Conservation (phyloP, 2,888 invertebrate species). For the Emmelina monodactyla region DNA sequence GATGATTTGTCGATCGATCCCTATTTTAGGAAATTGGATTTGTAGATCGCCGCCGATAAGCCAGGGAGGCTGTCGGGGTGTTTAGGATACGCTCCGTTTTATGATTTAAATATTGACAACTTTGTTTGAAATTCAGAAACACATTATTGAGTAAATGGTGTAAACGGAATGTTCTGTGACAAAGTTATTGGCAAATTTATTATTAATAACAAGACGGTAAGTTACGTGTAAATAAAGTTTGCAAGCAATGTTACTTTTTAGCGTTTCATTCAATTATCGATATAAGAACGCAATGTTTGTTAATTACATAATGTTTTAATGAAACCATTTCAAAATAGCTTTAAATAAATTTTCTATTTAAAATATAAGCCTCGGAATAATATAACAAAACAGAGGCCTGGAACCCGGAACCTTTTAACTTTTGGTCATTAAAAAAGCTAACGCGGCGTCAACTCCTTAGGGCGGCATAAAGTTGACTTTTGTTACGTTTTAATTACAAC, state of each 20-base stretch:
- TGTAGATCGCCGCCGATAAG: constrained; percentile 62
- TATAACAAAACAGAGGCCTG: not conserved
- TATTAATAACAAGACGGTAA: no score
- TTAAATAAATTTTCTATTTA: not conserved
- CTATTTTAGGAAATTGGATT: constrained; percentile 68
- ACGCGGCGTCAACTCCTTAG: constrained; percentile 21
- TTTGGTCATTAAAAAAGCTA: constrained; percentile 4
- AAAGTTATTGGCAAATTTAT: no score
- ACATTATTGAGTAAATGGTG: no score
- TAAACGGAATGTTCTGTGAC: no score
- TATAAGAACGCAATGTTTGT: not conserved
- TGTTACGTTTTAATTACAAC: constrained; percentile 41
- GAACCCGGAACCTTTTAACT: not conserved
- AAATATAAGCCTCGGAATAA: not conserved
- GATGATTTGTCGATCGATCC: constrained; percentile 67
- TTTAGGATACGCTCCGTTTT: not conserved
- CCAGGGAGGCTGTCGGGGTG: constrained; percentile 24
- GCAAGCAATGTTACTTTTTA: no score
- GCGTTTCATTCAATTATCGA: not conserved
- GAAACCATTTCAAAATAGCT: not conserved
- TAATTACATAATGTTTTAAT: not conserved
- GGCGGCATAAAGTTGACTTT: constrained; percentile 36
- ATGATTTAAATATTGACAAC: not conserved
- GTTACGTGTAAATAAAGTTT: no score
- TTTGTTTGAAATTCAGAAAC: no score